Evolutionary conservation across 2,113 vertebrate genomes (phyloP), one percentile per base, ranked within the genome.

Genomic region (Eublepharis macularius): DNA sequence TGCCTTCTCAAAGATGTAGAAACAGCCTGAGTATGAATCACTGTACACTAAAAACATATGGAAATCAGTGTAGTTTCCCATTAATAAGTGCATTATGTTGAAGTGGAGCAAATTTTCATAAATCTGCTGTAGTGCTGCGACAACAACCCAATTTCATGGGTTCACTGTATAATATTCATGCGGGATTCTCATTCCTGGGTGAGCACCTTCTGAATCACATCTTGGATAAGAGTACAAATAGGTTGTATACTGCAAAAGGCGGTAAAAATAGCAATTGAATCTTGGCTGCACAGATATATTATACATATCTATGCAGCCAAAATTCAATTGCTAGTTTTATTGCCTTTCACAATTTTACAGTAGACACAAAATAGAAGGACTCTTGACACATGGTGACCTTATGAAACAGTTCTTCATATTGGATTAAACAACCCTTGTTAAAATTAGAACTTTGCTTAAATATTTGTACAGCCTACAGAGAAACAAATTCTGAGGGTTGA

Each of bases 371-470:
- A 57, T 60, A 78, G 51, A 36, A 54, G n/a, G 19, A 80, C 39
- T 19, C 4, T 65, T 45, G 60, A 60, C 14, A 65, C 39, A 80
- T n/a, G 60, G 78, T 66, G 57, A 45, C 78, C 78, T 66, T 45
- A 80, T 80, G 60, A 66, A 65, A 43, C 60, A 80, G 60, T 45
- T 80, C 57, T n/a, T 66, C 57, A 66, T n/a, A 63, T 13, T 32
- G 57, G 76, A 45, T 80, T 80, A 80, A 80, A 65, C 57, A 80
- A 80, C 39, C 26, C 57, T 66, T 32, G 78, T 80, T 80, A 80
- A 80, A 80, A 80, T 80, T 80, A 80, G 78, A 80, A 80, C 39
- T 21, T 80, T 60, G 26, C 39, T 66, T 80, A 80, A 80, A 80
- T 80, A 80, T 80, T 80, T 80, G 78, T 32, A 80, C 39, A 80